Evolutionary conservation across 2,888 invertebrate genomes (phyloP).

Genomic region (Resseliella maxima): DNA sequence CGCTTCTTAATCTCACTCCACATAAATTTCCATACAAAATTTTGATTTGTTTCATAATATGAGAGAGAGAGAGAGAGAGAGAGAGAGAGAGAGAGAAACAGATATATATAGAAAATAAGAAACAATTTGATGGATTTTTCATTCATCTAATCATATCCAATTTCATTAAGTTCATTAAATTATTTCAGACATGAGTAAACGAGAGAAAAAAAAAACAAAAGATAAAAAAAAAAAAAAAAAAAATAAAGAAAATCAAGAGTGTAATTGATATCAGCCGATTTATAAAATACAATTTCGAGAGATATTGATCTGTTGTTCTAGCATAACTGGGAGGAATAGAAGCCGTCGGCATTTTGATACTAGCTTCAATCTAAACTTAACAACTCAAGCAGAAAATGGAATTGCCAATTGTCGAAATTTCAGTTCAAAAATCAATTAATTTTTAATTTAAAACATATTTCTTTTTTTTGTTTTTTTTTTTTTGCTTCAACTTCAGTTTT

Average conservation of each 20-base stretch:
- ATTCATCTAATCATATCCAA: neutral
- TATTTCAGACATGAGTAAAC: too few species aligned
- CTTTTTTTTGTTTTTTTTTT: neutral
- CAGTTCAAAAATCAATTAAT: conserved; percentile 45
- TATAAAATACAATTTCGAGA: neutral
- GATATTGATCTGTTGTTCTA: neutral
- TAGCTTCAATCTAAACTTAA: neutral
- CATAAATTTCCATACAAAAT: neutral
- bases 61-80: too few species aligned
- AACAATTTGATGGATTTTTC: neutral
- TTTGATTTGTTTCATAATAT: neutral
- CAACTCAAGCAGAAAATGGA: conserved; percentile 32
- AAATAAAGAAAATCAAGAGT: neutral
- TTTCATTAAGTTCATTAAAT: neutral
- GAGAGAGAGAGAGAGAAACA: too few species aligned
- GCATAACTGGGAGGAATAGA: neutral
- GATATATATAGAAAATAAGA: too few species aligned
- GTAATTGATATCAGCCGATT: neutral
- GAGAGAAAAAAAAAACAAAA: neutral
- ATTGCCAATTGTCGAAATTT: conserved; percentile 54
- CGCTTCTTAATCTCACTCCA: conserved; percentile 51
- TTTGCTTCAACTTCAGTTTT: neutral
- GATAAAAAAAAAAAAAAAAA: too few species aligned
- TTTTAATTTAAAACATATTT: neutral
- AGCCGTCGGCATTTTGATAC: conserved; percentile 47